Evolutionary conservation across 2,888 invertebrate genomes (phyloP), one percentile per base, ranked within the genome.

Genomic region (Phlogophora meticulosa): DNA sequence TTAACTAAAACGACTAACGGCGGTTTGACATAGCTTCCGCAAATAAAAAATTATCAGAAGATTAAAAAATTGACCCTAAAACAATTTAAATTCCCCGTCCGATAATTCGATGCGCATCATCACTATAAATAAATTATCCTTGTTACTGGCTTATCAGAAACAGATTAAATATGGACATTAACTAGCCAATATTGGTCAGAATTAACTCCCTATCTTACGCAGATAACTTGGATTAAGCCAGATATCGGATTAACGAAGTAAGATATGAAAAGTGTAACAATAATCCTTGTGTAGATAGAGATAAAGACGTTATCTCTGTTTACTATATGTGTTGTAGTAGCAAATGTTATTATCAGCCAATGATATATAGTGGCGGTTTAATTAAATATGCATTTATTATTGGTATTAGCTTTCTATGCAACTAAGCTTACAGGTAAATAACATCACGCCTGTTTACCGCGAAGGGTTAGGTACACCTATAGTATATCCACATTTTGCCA

Each of bases 221-320:
- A 61, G 65, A 77, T 77, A 62, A 51, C 38, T 4, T 20, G 43
- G 64, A 75, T 78, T 71, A 71, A 70, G 11, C 45, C 36, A 74
- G 78, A 70, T 70, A 78, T 55, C 17, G 58, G 51, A 56, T 72
- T 72, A 72, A 72, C 38, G 11, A 66, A 55, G 43, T 71, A 76
- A 66, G 76, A 32, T 72, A 48, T 20, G 36, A 22, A 43, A 28
- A 51, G 28, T 57, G 51, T 45, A 61, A 61, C 46, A 59, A 53
- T 75, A 72, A 76, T 72, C 56, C 36, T 10, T 62, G 4, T 48
- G 17, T 9, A 7, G 24, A 48, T 67, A 67, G 4, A 13, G 7
- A 40, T 57, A 59, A 28, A 11, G 15, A 7, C 10, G 4, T 58
- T 69, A 74, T 69, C 75, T 59, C 10, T 62, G 51, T 75, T 73